Conservation (phyloP, 2,113 vertebrate species). For the Apteryx mantelli region DNA sequence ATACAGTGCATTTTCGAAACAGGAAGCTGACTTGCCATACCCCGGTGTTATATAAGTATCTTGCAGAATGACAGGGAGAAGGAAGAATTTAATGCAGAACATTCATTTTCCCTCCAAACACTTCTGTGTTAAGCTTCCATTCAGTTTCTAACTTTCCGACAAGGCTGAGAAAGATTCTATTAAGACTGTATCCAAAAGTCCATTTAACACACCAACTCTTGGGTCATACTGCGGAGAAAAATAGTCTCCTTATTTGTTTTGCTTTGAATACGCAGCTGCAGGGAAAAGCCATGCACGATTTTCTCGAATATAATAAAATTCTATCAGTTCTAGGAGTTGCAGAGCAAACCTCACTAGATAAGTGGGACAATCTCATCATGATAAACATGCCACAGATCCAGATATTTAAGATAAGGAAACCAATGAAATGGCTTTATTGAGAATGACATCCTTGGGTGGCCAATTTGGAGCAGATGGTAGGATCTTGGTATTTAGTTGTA, state of each 20-base stretch:
- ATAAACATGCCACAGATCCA: neutral
- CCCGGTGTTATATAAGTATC: fast-evolving
- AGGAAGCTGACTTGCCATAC: neutral
- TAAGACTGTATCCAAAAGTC: neutral
- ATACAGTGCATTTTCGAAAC: fast-evolving
- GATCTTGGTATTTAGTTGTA: neutral
- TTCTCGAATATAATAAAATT: neutral
- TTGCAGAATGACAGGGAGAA: neutral
- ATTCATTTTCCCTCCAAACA: neutral
- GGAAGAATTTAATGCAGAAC: neutral
- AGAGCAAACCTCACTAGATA: neutral
- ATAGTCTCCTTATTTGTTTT: neutral
- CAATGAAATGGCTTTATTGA: neutral
- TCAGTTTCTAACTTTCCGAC: neutral
- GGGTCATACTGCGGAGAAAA: neutral
- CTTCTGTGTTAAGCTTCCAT: neutral
- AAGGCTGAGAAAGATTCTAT: neutral
- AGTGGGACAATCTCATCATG: neutral
- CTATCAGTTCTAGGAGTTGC: neutral
- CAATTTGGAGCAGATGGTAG: neutral
- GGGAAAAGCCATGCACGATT: neutral
- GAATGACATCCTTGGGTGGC: neutral
- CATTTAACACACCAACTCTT: neutral
- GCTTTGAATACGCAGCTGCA: neutral
- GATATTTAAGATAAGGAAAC: neutral